Evolutionary conservation across 1,140 invertebrate genomes (phyloP).

Genomic region (Drosophila chauvacae): DNA sequence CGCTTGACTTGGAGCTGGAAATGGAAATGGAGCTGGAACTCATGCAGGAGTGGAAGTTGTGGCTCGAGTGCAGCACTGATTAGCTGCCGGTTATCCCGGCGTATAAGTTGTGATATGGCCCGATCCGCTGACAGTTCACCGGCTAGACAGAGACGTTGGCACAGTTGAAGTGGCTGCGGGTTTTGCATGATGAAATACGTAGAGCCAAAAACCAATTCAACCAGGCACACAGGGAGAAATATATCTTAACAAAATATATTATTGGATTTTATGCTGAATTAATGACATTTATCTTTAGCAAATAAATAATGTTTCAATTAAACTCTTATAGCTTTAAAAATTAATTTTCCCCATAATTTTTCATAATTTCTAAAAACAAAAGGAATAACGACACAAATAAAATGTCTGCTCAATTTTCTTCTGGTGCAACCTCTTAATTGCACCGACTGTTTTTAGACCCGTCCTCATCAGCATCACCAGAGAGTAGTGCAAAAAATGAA

Average conservation of each 20-base stretch:
- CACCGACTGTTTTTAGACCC: constrained; percentile 12
- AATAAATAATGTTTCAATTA: neutral
- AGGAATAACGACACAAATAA: too few species aligned
- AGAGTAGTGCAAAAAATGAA: constrained; percentile 31
- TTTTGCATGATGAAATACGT: constrained; percentile 21
- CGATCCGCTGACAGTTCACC: constrained; percentile 3
- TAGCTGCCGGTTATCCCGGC: constrained; percentile 40
- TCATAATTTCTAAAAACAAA: too few species aligned
- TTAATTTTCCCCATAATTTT: neutral
- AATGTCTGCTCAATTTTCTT: neutral
- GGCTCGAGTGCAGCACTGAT: constrained; percentile 43
- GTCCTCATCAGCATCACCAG: constrained; percentile 7
- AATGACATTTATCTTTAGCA: neutral
- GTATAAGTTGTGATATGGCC: constrained; percentile 34
- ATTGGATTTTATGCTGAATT: neutral
- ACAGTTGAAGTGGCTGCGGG: constrained; percentile 33
- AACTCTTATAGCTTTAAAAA: neutral
- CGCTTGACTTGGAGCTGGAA: neutral
- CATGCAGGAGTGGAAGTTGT: constrained; percentile 14
- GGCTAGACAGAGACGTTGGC: constrained; percentile 6
- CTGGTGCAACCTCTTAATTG: constrained; percentile 26
- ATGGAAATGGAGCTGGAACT: neutral
- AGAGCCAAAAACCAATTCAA: constrained; percentile 7
- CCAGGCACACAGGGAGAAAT: neutral
- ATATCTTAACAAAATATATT: neutral